Evolutionary conservation across 1,140 invertebrate genomes (phyloP), one percentile per base, ranked within the genome.

Genomic region (Sogatella furcifera): DNA sequence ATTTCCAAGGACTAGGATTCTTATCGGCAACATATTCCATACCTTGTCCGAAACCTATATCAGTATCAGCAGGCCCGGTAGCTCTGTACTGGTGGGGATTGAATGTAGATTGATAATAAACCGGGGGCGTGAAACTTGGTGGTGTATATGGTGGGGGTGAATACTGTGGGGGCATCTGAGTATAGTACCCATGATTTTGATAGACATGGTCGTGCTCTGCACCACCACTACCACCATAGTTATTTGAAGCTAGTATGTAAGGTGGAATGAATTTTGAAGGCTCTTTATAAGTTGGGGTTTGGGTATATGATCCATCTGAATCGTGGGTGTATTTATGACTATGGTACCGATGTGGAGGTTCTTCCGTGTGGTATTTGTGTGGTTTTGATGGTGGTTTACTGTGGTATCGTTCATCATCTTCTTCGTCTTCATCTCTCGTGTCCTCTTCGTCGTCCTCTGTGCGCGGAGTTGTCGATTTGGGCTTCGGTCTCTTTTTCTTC

Each of bases 41-140:
- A 24, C 59, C 59, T 21, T 60, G 31, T 21, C 59, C 59, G n/a
- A 38, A 60, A 4, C 59, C 59, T 17, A 60, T 60, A 28, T 60
- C 59, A 11, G 57, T 31, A 24, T 52, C 57, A 28, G 22, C 24
- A 5, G 14, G 57, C 31, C 22, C 44, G 4, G 46, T 58, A 22
- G 31, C 56, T 24, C 31, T 46, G 34, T 38, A 38, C 11, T 38
- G 34, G 9, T 38, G 34, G 34, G 34, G 34, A 38, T 38, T 38
- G 11, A 11, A 38, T 1, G 34, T 38, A 13, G 34, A 13, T 38
- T 4, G 34, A 10, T 38, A 38, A 38, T 38, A 38, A 9, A 13
- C 34, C 1, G 8, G 34, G 11, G 34, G 34, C 5, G 34, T 38
- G 34, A 38, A 38, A 10, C 34, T 38, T 38, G 34, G 34, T 11